These are phyloP conservation scores for Zosterops lateralis DNA, from an alignment of 2,113 vertebrate species.

Conservation along the genomic window DNA sequence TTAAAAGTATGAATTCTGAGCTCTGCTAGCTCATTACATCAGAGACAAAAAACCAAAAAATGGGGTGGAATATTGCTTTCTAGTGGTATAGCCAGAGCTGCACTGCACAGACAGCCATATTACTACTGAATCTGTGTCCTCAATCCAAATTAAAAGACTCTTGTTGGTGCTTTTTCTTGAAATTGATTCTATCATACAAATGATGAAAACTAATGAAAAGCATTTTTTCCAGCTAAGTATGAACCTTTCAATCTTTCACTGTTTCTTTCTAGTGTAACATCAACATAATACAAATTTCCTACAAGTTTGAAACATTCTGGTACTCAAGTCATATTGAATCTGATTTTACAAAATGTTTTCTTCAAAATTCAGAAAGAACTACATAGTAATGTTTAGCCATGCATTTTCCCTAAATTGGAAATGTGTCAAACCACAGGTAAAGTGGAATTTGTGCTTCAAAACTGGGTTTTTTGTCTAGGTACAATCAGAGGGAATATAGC, in stretches of 20 bases:
- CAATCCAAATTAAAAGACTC: background rate
- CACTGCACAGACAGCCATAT: background rate
- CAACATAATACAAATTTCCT: background rate
- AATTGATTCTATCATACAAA: background rate
- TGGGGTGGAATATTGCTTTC: background rate
- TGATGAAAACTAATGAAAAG: background rate
- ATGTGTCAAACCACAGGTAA: background rate
- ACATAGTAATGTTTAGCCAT: background rate
- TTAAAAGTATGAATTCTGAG: background rate
- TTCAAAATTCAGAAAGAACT: background rate
- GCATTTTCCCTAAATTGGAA: background rate
- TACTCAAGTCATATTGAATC: background rate
- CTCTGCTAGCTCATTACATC: background rate
- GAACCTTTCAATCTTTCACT: background rate
- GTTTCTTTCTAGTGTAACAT: background rate
- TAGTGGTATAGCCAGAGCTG: background rate
- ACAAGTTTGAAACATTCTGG: background rate
- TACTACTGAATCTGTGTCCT: background rate
- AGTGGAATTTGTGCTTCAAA: background rate
- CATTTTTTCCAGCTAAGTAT: background rate
- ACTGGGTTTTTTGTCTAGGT: background rate
- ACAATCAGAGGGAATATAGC: background rate
- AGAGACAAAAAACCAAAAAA: background rate
- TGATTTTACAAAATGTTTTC: background rate
- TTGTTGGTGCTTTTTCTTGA: background rate